A percentile compares a stretch with the other conserved stretches of the same genome.
Evolutionary conservation across 2,888 invertebrate genomes (phyloP).

Genomic region (Glomeris marginata): DNA sequence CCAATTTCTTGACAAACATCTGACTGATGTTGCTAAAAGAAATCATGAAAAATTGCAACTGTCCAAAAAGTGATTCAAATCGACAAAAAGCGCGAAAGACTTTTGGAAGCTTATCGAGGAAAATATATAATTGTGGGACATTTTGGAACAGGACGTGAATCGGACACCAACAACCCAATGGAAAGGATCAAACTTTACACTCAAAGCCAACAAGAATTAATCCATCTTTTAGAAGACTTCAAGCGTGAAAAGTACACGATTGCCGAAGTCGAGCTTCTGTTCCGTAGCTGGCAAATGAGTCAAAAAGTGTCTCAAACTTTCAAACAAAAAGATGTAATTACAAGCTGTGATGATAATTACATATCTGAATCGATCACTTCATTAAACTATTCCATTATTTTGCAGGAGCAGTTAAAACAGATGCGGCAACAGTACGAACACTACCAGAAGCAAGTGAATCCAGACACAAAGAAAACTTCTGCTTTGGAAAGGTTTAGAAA

Average conservation of each 20-base stretch:
- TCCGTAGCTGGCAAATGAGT: constrained; percentile 71
- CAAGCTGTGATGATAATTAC: too few species aligned
- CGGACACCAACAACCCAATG: too few species aligned
- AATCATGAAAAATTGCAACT: too few species aligned
- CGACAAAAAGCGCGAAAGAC: too few species aligned
- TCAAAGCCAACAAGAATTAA: constrained; percentile 51
- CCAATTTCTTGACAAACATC: too few species aligned
- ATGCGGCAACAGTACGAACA: constrained; percentile 68
- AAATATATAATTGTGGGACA: too few species aligned
- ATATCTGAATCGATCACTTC: too few species aligned
- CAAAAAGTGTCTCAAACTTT: constrained; percentile 66
- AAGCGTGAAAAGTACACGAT: constrained; percentile 77
- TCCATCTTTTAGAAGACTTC: constrained; percentile 74
- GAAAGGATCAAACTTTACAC: constrained; percentile 1
- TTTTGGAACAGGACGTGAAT: too few species aligned
- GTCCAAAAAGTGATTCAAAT: too few species aligned
- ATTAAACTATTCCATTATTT: background rate
- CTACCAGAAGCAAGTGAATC: constrained; percentile 61
- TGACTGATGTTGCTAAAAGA: too few species aligned
- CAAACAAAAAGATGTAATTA: constrained; percentile 56
- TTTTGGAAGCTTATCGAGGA: too few species aligned
- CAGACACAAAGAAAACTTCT: constrained; percentile 56
- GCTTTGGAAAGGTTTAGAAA: constrained; percentile 64
- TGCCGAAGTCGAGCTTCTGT: constrained; percentile 66
- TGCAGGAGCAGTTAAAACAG: constrained; percentile 51